phyloP scores from a whole-genome alignment of 1,140 invertebrate genomes.

The Euwallacea similis region DNA sequence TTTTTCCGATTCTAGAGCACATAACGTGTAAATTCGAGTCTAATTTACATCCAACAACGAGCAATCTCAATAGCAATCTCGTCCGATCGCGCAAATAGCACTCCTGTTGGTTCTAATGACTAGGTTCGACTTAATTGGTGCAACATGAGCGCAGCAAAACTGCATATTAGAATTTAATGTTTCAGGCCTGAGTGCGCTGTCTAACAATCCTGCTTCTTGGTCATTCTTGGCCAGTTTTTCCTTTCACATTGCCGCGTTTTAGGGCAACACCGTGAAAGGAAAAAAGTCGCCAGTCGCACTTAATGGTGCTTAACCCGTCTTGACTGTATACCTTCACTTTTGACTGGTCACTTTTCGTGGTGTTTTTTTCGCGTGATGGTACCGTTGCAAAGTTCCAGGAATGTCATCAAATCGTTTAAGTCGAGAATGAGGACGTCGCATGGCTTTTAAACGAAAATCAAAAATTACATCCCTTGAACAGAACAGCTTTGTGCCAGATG shows the following conservation, averaged over 20 bases:
- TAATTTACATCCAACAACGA: slow-evolving; percentile 1
- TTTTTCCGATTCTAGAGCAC: no score
- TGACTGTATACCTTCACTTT: slow-evolving; percentile 23
- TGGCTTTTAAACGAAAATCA: no score
- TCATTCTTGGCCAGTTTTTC: slow-evolving; percentile 7
- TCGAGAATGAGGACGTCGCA: no score
- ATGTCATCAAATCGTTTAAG: no score
- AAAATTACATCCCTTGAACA: no score
- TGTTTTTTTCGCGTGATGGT: background rate
- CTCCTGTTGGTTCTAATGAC: slow-evolving; percentile 6
- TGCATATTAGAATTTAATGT: slow-evolving; percentile 30
- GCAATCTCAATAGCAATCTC: background rate
- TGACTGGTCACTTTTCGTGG: slow-evolving; percentile 4
- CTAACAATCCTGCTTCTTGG: slow-evolving; percentile 12
- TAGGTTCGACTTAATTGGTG: slow-evolving; percentile 24
- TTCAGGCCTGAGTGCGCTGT: slow-evolving; percentile 24
- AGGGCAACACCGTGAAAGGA: slow-evolving; percentile 25
- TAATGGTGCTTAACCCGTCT: slow-evolving; percentile 23
- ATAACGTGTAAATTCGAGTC: background rate
- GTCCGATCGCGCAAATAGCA: background rate
- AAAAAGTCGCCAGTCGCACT: slow-evolving; percentile 1
- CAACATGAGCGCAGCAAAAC: slow-evolving; percentile 13
- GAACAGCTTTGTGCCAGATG: no score
- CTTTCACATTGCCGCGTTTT: slow-evolving; percentile 16
- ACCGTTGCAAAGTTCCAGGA: background rate